phyloP scores from a whole-genome alignment of 2,113 vertebrate species.

The Colossoma macropomum region DNA sequence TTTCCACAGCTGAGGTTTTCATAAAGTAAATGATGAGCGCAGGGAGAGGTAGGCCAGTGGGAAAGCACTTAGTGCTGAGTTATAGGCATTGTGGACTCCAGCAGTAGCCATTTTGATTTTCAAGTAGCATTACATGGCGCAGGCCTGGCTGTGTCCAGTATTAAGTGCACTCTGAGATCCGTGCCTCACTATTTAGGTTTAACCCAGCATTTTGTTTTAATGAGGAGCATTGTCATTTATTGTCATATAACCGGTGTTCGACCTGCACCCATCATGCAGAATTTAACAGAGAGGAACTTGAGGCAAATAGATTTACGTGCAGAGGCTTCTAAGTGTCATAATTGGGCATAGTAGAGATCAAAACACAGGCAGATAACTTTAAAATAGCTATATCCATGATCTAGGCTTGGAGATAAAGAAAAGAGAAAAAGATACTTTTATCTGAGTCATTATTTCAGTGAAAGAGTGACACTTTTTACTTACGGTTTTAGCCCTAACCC shows the following conservation, averaged over 20 bases:
- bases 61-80: conserved; percentile 45
- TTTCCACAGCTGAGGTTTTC: conserved; percentile 48
- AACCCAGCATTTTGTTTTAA: background rate
- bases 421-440: no score
- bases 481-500: no score
- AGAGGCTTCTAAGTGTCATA: no score
- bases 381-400: no score
- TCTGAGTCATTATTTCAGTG: no score
- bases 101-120: conserved; percentile 42
- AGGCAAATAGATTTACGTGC: no score
- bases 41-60: conserved; percentile 31
- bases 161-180: background rate
- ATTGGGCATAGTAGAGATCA: no score
- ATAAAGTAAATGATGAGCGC: conserved; percentile 46
- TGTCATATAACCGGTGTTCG: background rate
- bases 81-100: conserved; percentile 39
- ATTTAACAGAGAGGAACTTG: background rate
- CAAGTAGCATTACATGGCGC: conserved; percentile 7
- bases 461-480: no score
- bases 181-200: background rate
- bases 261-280: background rate
- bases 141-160: background rate
- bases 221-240: background rate
- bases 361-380: no score
- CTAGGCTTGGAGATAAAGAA: no score